Evolutionary conservation across 2,888 invertebrate genomes (phyloP), one percentile per base, ranked within the genome.

Genomic region (Cephus spinipes): DNA sequence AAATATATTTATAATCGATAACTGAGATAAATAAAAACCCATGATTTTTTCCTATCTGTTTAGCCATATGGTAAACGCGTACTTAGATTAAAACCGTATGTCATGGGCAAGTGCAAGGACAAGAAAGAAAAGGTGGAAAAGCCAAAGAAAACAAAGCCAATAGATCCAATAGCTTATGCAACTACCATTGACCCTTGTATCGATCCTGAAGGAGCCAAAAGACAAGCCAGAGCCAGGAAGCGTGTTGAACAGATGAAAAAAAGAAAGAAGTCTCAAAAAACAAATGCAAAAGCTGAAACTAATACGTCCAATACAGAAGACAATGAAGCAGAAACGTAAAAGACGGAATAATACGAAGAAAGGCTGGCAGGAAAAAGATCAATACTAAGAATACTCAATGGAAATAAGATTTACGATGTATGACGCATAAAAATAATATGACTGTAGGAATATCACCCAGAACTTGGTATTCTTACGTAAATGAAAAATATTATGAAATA

Each of bases 151-250:
- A n/a, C 40, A 77, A 73, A 31, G 30, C 74, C 80, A 4, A 85
- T 87, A 32, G 83, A 87, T 82, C 81, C 82, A 2, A 86, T 89
- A 15, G 85, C 79, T 68, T 85, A 80, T 23, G 82, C 83, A n/a
- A 79, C 80, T 0, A 88, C 85, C 68, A 82, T 86, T 23, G 89
- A 89, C 81, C 89, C 89, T 1, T 83, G 83, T 34, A 80, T 87
- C 11, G 85, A 85, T 81, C 87, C 87, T 0, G 68, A 75, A 0
- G 74, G 84, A 12, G 86, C 89, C 6, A 81, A 73, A 15, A 83
- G 76, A 73, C 89, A 89, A 76, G 77, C 77, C 3, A 78, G 76
- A 6, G 87, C 86, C n/a, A 83, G 89, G 32, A 84, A 75, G 68
- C 55, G 3, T 68, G 69, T 31, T 35, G 55, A 33, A 55, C 36